Base-by-base conservation (phyloP, 2,888 invertebrate species). In the Tolmerus cingulatus region DNA sequence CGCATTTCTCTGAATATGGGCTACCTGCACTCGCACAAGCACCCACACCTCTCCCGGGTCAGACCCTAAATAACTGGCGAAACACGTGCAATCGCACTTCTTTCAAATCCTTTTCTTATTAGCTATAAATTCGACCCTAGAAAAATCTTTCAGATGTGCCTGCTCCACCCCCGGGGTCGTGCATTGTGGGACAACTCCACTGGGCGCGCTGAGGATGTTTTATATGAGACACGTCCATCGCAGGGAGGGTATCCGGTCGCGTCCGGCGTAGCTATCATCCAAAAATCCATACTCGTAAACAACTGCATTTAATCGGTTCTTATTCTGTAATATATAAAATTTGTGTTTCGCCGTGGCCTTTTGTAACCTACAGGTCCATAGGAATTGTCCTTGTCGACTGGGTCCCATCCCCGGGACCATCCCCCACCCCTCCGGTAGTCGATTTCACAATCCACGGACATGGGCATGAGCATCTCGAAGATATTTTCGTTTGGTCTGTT, bases 241-340 rank as follows among this genome's bases (percentile, higher is more conserved):
- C 89, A 89, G 87, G 66, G 46, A 87, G 86, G 90, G 90, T 90
- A 90, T 90, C 89, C 90, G 87, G 88, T 89, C 90, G 57, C 89
- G 89, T 89, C 89, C 90, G 91, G 91, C 84, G 85, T 88, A 86
- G 85, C 74, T 85, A 88, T 87, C 87, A 87, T 88, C 86, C 77
- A 88, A 88, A 90, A 91, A 91, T 91, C 91, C 91, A 90, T 90
- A 90, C 91, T 91, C 91, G 89, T 91, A 91, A 91, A 91, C 91
- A 91, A 91, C 91, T 91, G 91, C 91, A 91, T 90, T 90, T 91
- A 91, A 91, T 91, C 91, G 89, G 89, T 89, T 89, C 88, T 89
- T 89, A 89, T 89, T 89, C 88, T 87, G 78, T 87, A 87, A 88
- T 88, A 88, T 88, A 88, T 88, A 88, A 88, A 88, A 88, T 88